Conservation (phyloP, 2,113 vertebrate genomes). For the Nanorana parkeri region DNA sequence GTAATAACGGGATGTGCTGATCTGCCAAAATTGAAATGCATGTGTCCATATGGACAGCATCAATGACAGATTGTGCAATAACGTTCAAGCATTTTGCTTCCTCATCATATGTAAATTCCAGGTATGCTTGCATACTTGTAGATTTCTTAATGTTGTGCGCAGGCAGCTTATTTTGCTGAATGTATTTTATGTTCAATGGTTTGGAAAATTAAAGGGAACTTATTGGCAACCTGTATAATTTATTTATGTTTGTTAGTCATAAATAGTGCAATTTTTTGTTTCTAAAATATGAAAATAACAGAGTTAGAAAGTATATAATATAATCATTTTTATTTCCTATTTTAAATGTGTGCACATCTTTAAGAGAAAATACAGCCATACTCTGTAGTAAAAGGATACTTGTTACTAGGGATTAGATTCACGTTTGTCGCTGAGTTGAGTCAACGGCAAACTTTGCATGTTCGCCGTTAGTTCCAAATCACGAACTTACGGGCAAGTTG, state of each 20-base stretch:
- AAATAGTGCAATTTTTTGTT: not conserved
- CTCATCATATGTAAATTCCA: constrained; percentile 18
- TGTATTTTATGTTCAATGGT: constrained; percentile 22
- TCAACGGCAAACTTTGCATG: too few relatives aligned
- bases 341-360: too few relatives aligned
- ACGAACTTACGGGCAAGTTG: too few relatives aligned
- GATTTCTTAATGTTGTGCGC: not conserved
- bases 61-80: constrained; percentile 37
- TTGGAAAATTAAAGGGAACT: constrained; percentile 20
- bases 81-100: constrained; percentile 1
- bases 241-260: not conserved
- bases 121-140: constrained; percentile 3
- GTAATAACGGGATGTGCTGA: constrained; percentile 17
- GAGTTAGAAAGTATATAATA: too few relatives aligned
- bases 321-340: too few relatives aligned
- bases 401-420: too few relatives aligned
- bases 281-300: not conserved
- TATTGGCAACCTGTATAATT: constrained; percentile 3
- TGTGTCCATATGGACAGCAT: constrained; percentile 16
- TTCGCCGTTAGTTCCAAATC: too few relatives aligned
- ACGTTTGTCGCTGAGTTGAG: too few relatives aligned
- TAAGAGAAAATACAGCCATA: too few relatives aligned
- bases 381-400: too few relatives aligned
- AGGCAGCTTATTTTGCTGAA: constrained; percentile 6
- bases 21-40: constrained; percentile 14